phyloP scores from a whole-genome alignment of 2,797 vertebrate species.

The Menidia menidia region DNA sequence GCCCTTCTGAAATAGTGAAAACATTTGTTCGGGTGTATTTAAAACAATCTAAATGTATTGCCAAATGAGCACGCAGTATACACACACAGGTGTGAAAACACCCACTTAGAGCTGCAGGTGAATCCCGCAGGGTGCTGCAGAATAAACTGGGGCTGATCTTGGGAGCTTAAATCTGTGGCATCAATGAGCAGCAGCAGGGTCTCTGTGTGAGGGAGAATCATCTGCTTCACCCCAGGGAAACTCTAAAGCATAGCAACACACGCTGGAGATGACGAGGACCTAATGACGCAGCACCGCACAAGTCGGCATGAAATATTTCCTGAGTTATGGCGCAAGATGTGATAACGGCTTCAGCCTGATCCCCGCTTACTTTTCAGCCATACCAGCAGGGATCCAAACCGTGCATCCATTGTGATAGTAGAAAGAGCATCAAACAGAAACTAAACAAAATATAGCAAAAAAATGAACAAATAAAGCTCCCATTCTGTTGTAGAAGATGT shows the following conservation, averaged over 20 bases:
- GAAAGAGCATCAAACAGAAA: background rate
- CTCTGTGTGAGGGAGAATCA: constrained; percentile 85
- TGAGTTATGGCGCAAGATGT: constrained; percentile 33
- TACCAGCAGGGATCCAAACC: constrained; percentile 84
- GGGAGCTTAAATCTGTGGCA: constrained; percentile 80
- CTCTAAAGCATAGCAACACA: constrained; percentile 77
- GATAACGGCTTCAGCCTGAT: constrained; percentile 83
- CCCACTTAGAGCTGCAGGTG: constrained; percentile 32
- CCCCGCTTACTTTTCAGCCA: constrained; percentile 80
- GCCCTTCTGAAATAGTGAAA: constrained; percentile 27
- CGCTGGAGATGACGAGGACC: constrained; percentile 46
- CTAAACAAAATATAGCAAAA: background rate
- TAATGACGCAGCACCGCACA: constrained; percentile 56
- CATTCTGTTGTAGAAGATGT: background rate
- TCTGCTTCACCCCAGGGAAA: constrained; percentile 87
- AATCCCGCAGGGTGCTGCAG: constrained; percentile 80
- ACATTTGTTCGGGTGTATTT: constrained; percentile 21
- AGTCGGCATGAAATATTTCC: constrained; percentile 41
- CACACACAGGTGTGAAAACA: constrained; percentile 1
- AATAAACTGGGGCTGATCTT: constrained; percentile 79
- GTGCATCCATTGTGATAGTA: constrained; percentile 46
- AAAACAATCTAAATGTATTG: background rate
- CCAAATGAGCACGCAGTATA: constrained; percentile 19
- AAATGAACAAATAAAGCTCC: background rate
- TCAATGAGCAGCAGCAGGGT: constrained; percentile 88